Base-by-base conservation (phyloP, 2,113 vertebrate genomes). In the Amphilophus citrinellus region DNA sequence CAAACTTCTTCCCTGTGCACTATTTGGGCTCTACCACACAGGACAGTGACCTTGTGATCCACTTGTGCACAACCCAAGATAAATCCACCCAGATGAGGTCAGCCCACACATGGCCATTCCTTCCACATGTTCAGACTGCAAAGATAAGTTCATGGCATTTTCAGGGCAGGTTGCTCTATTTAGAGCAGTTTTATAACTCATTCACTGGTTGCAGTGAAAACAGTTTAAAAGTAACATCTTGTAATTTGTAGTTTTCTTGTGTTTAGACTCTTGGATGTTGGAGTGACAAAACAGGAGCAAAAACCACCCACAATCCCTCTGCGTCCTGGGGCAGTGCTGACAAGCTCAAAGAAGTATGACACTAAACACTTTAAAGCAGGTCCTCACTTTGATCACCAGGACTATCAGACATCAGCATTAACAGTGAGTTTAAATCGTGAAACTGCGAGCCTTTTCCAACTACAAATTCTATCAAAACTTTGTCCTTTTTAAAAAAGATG, bases 271-370 rank as follows among this genome's bases (percentile, higher is more conserved):
- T 97, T 92, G 97, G 95, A 96, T 98, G 97, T 91, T 98, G 98
- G 97, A 95, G 95, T 94, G 97, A 98, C 87, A 94, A 97, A 84
- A 92, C 94, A 35, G 95, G 96, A 85, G 97, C 96, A 94, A 96
- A 95, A 85, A 93, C 84, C 83, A 94, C 95, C 6, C 97, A 98
- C 94, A 97, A 98, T 90, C 96, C 96, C 75, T 98, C 97, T 13
- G 97, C 97, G 2, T 98, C 97, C 1, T 98, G 97, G 97, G 96
- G 97, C 91, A 98, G 97, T 91, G 94, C 97, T 71, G 97, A 97
- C 93, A 97, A 97, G 87, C 96, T 98, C 35, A 97, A 97, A 96
- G 97, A 98, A 96, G 98, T 97, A 97, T 15, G 77, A 30, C 30
- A 37, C 30, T 3, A 56, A 66, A 44, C 7, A 2, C 62, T 65